These are phyloP conservation scores for Gymnogyps californianus DNA, from an alignment of 2,113 vertebrate species.

Conservation along the genomic window DNA sequence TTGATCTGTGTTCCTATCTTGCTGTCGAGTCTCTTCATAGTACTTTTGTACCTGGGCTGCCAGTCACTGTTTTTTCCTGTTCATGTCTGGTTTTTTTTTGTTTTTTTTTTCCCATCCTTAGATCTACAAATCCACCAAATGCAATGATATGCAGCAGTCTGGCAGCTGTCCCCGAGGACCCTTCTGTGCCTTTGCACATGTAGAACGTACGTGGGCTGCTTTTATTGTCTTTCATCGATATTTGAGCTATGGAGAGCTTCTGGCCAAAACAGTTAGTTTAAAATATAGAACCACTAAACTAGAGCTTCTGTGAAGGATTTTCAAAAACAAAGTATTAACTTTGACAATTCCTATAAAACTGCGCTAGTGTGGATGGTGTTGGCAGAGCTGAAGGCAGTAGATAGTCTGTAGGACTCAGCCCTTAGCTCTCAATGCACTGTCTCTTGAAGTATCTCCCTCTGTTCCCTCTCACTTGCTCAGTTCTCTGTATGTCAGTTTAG, in stretches of 20 bases:
- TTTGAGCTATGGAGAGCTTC: not conserved
- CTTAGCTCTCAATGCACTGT: not conserved
- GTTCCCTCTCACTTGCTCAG: not conserved
- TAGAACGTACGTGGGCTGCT: conserved; percentile 86
- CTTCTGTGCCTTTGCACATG: conserved; percentile 98
- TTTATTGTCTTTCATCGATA: not conserved
- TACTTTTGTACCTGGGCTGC: not conserved
- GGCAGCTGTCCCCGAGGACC: conserved; percentile 96
- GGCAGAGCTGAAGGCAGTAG: not conserved
- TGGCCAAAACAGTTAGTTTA: not conserved
- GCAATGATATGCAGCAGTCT: conserved; percentile 97
- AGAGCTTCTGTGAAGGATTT: not conserved
- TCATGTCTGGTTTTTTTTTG: not conserved
- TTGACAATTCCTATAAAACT: not conserved
- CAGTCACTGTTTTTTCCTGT: not conserved
- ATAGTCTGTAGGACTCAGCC: not conserved
- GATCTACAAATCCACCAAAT: conserved; percentile 99
- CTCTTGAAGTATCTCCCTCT: not conserved
- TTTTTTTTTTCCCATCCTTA: conserved; percentile 42
- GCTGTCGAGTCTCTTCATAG: not conserved
- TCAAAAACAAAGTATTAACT: not conserved
- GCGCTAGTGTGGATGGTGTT: not conserved
- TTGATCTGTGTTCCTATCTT: not conserved
- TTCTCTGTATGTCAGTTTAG: not conserved
- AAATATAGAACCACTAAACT: not conserved